A percentile compares a stretch with the other conserved stretches of the same genome.
phyloP scores from a whole-genome alignment of 2,888 invertebrate species.

The Drosophila austrosaltans region DNA sequence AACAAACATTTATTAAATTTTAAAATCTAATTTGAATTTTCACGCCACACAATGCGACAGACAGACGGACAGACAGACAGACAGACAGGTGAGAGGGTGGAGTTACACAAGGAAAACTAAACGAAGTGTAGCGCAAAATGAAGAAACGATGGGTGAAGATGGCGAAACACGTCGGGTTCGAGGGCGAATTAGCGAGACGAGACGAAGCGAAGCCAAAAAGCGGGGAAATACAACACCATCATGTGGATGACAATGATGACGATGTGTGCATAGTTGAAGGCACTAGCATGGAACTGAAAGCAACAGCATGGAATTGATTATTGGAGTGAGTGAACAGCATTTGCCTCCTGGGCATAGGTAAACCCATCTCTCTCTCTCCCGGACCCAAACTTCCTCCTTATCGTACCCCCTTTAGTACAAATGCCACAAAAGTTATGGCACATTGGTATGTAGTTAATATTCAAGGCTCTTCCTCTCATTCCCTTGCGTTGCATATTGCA shows the following conservation, averaged over 20 bases:
- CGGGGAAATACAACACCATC: conserved; percentile 15
- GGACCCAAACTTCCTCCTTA: neutral
- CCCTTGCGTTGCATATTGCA: conserved; percentile 41
- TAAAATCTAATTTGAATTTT: conserved; percentile 81
- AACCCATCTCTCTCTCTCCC: neutral
- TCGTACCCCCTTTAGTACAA: conserved; percentile 5
- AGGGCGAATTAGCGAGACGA: conserved; percentile 17
- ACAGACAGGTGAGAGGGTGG: conserved; percentile 21
- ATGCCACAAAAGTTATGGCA: conserved; percentile 55
- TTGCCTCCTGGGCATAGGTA: conserved; percentile 13
- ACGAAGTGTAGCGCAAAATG: conserved; percentile 62
- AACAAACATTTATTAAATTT: conserved; percentile 77
- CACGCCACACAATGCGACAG: conserved; percentile 58
- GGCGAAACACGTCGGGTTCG: conserved; percentile 12
- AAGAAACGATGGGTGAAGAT: conserved; percentile 4
- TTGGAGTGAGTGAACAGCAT: conserved; percentile 34
- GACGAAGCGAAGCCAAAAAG: conserved; percentile 19
- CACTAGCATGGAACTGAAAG: conserved; percentile 57
- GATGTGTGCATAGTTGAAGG: conserved; percentile 44
- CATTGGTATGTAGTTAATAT: conserved; percentile 64
- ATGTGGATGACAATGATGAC: conserved; percentile 7
- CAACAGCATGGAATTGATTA: conserved; percentile 68
- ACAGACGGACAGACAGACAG: conserved; percentile 14
- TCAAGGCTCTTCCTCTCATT: conserved; percentile 52
- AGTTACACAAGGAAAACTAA: conserved; percentile 44